Base-by-base conservation (phyloP, 2,888 invertebrate genomes). In the Tinea semifulvella region DNA sequence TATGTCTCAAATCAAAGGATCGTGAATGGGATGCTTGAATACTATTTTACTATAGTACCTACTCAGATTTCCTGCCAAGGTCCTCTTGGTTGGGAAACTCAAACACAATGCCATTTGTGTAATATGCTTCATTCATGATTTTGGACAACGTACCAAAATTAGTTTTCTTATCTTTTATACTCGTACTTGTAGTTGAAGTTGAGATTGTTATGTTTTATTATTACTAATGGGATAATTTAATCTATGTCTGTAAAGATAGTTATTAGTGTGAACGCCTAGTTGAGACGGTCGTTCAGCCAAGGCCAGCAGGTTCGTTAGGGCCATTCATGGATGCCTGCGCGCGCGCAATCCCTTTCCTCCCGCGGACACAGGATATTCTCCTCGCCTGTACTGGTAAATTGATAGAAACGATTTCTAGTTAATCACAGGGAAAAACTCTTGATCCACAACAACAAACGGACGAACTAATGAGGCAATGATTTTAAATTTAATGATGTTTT, bases 231-330 rank as follows among this genome's bases (percentile, higher is more conserved):
- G n/a, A n/a, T n/a, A n/a, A n/a, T n/a, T n/a, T n/a, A n/a, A n/a
- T n/a, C n/a, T n/a, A n/a, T n/a, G n/a, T 36, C 5, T 18, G 18
- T 36, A 36, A 16, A 10, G 20, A 40, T 40, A 40, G 17, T 22
- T 40, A 40, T 22, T 40, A 22, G 22, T 22, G 38, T 13, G 18
- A 17, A 18, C 22, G 10, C 13, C 22, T 40, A 40, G 40, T 19
- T 18, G 13, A 16, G 14, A 19, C 22, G 40, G 45, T 61, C 60
- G 70, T 56, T 66, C 59, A 56, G 62, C 68, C 79, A 79, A 80
- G 79, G 80, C 64, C 76, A 75, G 68, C 77, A 55, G 57, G 79
- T 77, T 80, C 74, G 75, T 77, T 77, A 77, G 67, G 68, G 63
- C 76, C 79, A 80, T 80, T 79, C 77, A 77, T 75, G 77, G 71